Evolutionary conservation across 2,797 vertebrate genomes (phyloP), one percentile per base, ranked within the genome.

Genomic region (Furcifer pardalis): DNA sequence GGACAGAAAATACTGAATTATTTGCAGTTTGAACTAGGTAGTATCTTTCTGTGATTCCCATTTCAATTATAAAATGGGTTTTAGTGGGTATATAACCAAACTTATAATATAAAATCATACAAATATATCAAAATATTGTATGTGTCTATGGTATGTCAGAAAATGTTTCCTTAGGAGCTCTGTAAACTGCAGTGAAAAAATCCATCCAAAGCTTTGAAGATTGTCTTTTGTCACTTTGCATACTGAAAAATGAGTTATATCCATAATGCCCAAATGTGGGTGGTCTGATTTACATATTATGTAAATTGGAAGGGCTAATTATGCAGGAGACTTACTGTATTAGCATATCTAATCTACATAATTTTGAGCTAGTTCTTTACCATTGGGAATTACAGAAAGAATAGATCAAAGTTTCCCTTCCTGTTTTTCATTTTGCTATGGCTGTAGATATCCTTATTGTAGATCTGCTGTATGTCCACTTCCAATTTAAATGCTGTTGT

Each of bases 151-250:
- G n/a, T 83, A 66, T 65, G 2, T 25, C 30, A 46, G 19, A 35
- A 80, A 69, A 68, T 35, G 21, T 73, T 42, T 23, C 56, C 12
- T 62, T 10, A 46, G 19, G 0, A 77, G 8, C 23, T 30, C 80
- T 69, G n/a, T 89, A 86, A 84, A 84, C 84, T 84, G 84, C 86
- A 68, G 46, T 71, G 85, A 79, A 79, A 86, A 90, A 89, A 91
- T 84, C 37, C 2, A 78, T 56, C 80, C 81, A 90, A 85, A 91
- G 92, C 86, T 83, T 72, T 81, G 10, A 42, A 88, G 75, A 44
- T 75, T 85, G 89, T 87, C 15, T 82, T 89, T 65, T 87, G 79
- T 79, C 59, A 68, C 81, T 88, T 46, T 32, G 35, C 71, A 17
- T 49, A 13, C 60, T 52, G 32, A 59, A 32, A 75, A 66, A 44